A percentile compares a stretch with the other conserved stretches of the same genome.
phyloP scores from a whole-genome alignment of 2,888 invertebrate species.

The Stenodema calcarata region DNA sequence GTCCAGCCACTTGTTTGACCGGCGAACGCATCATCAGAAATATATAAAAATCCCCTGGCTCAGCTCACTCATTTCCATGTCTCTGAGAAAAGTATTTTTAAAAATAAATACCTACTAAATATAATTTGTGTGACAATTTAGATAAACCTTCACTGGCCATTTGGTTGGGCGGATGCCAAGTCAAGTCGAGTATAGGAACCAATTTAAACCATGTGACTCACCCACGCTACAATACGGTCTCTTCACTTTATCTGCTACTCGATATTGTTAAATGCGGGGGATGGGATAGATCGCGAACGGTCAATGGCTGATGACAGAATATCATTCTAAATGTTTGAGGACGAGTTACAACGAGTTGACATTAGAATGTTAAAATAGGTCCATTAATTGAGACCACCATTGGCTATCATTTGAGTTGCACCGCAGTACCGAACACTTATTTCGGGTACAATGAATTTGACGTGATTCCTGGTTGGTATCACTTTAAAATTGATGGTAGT shows the following conservation, averaged over 20 bases:
- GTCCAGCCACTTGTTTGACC: slow-evolving; percentile 30
- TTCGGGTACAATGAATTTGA: no score
- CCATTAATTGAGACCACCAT: no score
- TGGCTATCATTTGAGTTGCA: no score
- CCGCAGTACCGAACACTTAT: no score
- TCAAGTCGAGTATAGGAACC: slow-evolving; percentile 40
- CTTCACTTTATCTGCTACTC: background rate
- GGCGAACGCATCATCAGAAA: slow-evolving; percentile 25
- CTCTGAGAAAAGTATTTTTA: slow-evolving; percentile 43
- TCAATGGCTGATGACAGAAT: no score
- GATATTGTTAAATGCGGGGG: background rate
- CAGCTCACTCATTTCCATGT: slow-evolving; percentile 43
- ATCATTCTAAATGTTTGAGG: no score
- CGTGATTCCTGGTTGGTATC: no score
- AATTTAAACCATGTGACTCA: slow-evolving; percentile 47
- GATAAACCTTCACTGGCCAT: slow-evolving; percentile 47
- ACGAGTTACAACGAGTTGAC: no score
- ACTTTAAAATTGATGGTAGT: no score
- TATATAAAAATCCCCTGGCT: slow-evolving; percentile 36
- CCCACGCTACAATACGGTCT: slow-evolving; percentile 21
- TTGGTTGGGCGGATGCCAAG: slow-evolving; percentile 39
- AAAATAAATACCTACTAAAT: slow-evolving; percentile 48
- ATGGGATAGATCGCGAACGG: no score
- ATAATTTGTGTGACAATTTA: slow-evolving; percentile 48
- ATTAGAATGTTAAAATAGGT: no score